Evolutionary conservation across 2,888 invertebrate species (phyloP).

Genomic region (Cheilosia impressa): DNA sequence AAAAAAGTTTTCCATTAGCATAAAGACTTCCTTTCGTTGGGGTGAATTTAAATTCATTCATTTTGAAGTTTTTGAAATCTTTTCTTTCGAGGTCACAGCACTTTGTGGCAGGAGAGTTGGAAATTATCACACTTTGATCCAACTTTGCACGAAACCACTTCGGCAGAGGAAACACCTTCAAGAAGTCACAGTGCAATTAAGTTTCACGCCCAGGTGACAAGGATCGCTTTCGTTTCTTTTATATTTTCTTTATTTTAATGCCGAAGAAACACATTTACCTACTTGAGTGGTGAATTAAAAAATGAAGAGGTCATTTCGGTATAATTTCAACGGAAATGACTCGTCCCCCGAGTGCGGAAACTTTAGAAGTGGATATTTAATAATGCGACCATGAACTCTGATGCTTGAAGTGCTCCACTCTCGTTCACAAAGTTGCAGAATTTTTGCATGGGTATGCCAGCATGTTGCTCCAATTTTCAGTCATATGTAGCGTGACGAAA

Average conservation of each 20-base stretch:
- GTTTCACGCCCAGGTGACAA: conserved; percentile 63
- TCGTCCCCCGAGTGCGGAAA: background rate
- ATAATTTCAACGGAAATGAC: conserved; percentile 50
- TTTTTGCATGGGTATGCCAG: no score
- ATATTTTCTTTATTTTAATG: conserved; percentile 13
- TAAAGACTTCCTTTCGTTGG: conserved; percentile 59
- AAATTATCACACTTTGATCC: conserved; percentile 52
- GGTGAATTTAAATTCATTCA: conserved; percentile 67
- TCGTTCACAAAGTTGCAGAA: no score
- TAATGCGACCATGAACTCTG: conserved; percentile 6
- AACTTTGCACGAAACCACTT: conserved; percentile 36
- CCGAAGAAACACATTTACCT: conserved; percentile 49
- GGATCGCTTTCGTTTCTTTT: conserved; percentile 52
- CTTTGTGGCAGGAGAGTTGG: conserved; percentile 31
- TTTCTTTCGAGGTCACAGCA: conserved; percentile 35
- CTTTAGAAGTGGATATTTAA: conserved; percentile 16
- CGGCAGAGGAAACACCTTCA: conserved; percentile 24
- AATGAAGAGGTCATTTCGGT: conserved; percentile 58
- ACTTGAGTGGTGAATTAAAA: conserved; percentile 64
- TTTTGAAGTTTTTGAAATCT: conserved; percentile 56
- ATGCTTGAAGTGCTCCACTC: no score
- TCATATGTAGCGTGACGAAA: no score
- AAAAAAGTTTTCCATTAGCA: conserved; percentile 63
- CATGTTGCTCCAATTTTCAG: no score
- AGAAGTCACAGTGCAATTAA: conserved; percentile 55